Conservation (phyloP, 2,797 vertebrate species). For the Sciurus carolinensis region DNA sequence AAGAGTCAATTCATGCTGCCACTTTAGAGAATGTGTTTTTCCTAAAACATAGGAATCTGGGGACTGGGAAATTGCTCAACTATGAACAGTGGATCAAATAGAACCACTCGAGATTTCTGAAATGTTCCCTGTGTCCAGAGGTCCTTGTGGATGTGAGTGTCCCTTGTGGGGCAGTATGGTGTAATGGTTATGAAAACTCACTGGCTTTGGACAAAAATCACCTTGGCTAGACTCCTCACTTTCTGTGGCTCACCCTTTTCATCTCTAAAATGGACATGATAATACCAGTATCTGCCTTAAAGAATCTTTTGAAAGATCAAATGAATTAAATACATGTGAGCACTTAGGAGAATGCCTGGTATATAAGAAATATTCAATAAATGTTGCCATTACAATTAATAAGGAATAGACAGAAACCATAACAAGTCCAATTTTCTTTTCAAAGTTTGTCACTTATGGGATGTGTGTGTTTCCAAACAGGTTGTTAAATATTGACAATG, state of each 20-base stretch:
- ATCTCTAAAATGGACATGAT: slow-evolving; percentile 11
- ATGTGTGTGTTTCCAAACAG: background rate
- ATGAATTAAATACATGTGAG: background rate
- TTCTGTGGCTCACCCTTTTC: background rate
- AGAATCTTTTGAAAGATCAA: slow-evolving; percentile 47
- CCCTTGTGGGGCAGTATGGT: background rate
- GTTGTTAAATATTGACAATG: slow-evolving; percentile 50
- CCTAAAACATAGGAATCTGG: slow-evolving; percentile 36
- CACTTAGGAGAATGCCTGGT: background rate
- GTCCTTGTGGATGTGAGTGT: background rate
- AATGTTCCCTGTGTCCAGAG: background rate
- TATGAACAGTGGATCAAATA: background rate
- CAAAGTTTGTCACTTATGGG: background rate
- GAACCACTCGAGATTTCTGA: slow-evolving; percentile 23
- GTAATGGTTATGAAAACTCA: background rate
- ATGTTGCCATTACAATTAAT: background rate
- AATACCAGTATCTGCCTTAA: background rate
- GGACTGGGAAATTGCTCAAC: background rate
- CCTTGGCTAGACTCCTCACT: slow-evolving; percentile 2
- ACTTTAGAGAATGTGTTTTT: slow-evolving; percentile 45
- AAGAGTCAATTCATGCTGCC: slow-evolving; percentile 60
- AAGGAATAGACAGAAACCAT: background rate
- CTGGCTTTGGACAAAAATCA: background rate
- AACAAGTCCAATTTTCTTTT: slow-evolving; percentile 43
- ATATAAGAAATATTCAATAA: slow-evolving; percentile 7